Base-by-base conservation (phyloP, 2,888 invertebrate species). In the Creontiades dilutus region DNA sequence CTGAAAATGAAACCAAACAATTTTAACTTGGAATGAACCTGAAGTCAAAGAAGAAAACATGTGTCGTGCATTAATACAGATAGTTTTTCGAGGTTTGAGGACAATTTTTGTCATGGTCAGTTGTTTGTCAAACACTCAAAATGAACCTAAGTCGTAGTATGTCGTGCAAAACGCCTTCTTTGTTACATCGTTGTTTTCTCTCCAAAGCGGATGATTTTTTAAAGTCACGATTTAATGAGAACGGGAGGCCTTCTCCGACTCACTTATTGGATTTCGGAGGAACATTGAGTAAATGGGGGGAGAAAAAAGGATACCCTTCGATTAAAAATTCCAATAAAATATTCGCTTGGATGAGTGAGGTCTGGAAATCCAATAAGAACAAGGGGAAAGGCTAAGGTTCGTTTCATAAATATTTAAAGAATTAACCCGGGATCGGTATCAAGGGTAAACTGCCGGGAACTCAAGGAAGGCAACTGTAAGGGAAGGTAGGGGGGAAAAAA, bases 271-370 rank as follows among this genome's bases (percentile, higher is more conserved):
- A 68, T 23, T 68, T 37, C 37, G 55, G 52, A 48, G 28, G 28
- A 48, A 48, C 55, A 52, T 55, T 19, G 68, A 68, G 48, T n/a
- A 37, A 61, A 37, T 37, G 68, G 86, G 46, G 55, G 68, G 61
- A 55, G 84, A 82, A 82, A 55, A 84, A 86, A 68, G 19, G n/a
- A 27, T 48, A 86, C 61, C 68, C 82, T 82, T 47, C 82, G 37
- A 89, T 89, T 89, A 82, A 89, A 89, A 89, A 89, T 89, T 89
- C 89, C 89, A 82, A 89, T 89, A 82, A 89, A 89, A 82, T 89
- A 89, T 89, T 82, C 76, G 76, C 57, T 37, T 55, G 88, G 78
- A 52, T 46, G 78, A 68, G 68, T 68, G 46, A 57, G 86, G 68
- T 46, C 46, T 61, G 47, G 80, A 88, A 80, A 88, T 88, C 47